Evolutionary conservation across 2,113 vertebrate species (phyloP), one percentile per base, ranked within the genome.

Genomic region (Terrapene triunguis): DNA sequence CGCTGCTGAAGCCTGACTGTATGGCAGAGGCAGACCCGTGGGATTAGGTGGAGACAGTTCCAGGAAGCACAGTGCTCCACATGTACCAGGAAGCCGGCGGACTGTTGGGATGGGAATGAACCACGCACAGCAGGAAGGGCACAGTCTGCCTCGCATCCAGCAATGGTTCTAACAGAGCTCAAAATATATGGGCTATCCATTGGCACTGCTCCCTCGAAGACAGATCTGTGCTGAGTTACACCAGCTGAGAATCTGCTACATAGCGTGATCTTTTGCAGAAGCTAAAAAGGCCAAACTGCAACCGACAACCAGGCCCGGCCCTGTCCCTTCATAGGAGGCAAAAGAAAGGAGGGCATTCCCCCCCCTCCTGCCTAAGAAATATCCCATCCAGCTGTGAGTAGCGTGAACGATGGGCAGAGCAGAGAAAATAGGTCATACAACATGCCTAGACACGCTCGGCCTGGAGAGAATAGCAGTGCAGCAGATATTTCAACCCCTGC

Each of bases 31-130:
- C 62, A 47, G 76, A 80, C 19, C 0, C 7, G 7, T 4, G 74
- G 57, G 59, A 29, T 35, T 1, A 10, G 90, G 78, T 80, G 50
- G 57, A 50, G 82, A 44, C 79, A 38, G 74, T 72, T 72, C 65
- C 65, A 72, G 65, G 65, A 72, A 38, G 65, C 65, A 22, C 35
- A 22, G n/a, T 0, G 1, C 29, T 1, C 22, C 25, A 35, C 48
- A 1, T n/a, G 27, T 25, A 0, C 0, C 42, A 59, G 82, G 13
- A 57, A 42, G 54, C 38, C 24, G 1, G 74, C 11, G 5, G 65
- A n/a, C 35, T 72, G 35, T 21, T 17, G 65, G n/a, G 65, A 4
- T 6, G 6, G 44, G 42, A 47, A 6, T 27, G 74, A 76, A 47
- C 38, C 42, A 4, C 25, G 27, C 25, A 25, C 27, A 27, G 32